Evolutionary conservation across 2,888 invertebrate species (phyloP).

Genomic region (Merodon equestris): DNA sequence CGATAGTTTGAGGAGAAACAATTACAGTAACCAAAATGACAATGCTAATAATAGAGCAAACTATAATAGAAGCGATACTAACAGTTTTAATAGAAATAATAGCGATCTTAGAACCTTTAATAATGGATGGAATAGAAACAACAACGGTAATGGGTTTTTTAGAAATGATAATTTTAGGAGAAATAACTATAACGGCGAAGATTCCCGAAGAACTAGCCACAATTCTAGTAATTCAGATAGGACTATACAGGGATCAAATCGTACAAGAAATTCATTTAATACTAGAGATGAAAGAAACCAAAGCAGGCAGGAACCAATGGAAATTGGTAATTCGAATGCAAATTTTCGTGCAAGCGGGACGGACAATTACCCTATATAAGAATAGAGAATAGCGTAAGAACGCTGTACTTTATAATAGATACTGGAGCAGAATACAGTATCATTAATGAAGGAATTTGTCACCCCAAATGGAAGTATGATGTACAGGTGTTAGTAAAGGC

Average conservation of each 20-base stretch:
- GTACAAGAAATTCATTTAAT: neutral
- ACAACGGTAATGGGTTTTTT: neutral
- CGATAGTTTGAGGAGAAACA: slow-evolving; percentile 7
- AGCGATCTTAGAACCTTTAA: slow-evolving; percentile 23
- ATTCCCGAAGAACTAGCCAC: neutral
- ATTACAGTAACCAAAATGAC: neutral
- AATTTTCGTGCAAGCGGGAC: too few relatives aligned
- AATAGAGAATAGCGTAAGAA: too few relatives aligned
- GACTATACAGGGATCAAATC: neutral
- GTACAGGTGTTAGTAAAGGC: slow-evolving; percentile 2
- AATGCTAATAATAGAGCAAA: slow-evolving; percentile 16
- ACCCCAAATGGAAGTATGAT: slow-evolving; percentile 12
- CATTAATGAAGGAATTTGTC: slow-evolving; percentile 16
- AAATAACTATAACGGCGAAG: neutral
- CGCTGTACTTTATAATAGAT: slow-evolving; percentile 24
- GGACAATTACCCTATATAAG: too few relatives aligned
- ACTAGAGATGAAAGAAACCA: neutral
- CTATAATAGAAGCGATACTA: slow-evolving; percentile 8
- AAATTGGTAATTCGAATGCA: neutral
- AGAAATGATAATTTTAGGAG: slow-evolving; percentile 1
- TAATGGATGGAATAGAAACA: slow-evolving; percentile 1
- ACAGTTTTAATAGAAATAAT: slow-evolving; percentile 14
- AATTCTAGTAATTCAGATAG: neutral
- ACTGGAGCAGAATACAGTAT: slow-evolving; percentile 32
- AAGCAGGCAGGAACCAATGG: slow-evolving; percentile 2